Conservation (phyloP, 1,140 invertebrate genomes). For the Platyura marginata region DNA sequence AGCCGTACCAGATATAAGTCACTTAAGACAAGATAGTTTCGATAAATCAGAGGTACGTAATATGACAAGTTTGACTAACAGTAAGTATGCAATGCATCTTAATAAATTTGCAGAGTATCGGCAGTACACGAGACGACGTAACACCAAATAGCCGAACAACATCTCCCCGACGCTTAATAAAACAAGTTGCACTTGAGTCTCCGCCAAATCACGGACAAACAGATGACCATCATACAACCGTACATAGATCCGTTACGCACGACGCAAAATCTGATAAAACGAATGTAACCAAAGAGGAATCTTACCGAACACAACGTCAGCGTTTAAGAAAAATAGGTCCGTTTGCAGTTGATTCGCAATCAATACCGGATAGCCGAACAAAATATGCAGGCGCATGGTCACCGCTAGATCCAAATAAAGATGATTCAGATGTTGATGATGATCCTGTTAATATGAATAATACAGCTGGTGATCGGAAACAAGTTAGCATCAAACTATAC, state of each 20-base stretch:
- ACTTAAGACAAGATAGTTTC: constrained; percentile 21
- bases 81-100: too few species aligned
- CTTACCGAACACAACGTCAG: constrained; percentile 9
- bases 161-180: constrained; percentile 42
- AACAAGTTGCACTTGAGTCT: constrained; percentile 47
- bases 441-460: constrained; percentile 4
- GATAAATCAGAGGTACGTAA: constrained; percentile 14
- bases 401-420: constrained; percentile 7
- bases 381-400: constrained; percentile 22
- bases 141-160: constrained; percentile 24
- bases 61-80: too few species aligned
- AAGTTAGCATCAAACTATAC: neutral
- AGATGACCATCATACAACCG: constrained; percentile 3
- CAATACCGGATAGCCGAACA: constrained; percentile 24
- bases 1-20: constrained; percentile 29
- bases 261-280: neutral
- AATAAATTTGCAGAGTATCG: too few species aligned
- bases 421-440: constrained; percentile 13
- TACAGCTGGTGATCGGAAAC: neutral
- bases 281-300: neutral
- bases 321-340: constrained; percentile 25
- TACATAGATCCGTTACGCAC: neutral
- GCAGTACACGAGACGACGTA: constrained; percentile 19
- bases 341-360: constrained; percentile 25
- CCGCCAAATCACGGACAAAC: constrained; percentile 25